A percentile compares a stretch with the other conserved stretches of the same genome.
phyloP scores from a whole-genome alignment of 2,797 vertebrate species.

The Chanos chanos region DNA sequence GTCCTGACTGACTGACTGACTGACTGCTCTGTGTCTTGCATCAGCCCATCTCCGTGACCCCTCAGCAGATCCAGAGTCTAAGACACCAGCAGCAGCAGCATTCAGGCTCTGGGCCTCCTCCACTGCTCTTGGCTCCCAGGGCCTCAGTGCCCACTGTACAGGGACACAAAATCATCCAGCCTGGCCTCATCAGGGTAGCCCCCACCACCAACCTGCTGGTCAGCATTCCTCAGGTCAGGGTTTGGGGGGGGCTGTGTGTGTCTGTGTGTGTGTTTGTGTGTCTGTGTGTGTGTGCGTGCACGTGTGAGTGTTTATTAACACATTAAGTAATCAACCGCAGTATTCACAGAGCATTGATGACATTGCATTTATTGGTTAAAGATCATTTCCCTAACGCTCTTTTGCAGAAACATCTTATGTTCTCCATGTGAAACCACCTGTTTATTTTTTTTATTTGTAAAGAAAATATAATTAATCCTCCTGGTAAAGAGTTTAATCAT shows the following conservation, averaged over 20 bases:
- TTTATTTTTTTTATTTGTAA: too few species aligned
- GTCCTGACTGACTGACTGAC: too few species aligned
- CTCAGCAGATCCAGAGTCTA: slow-evolving; percentile 90
- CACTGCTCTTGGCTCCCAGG: slow-evolving; percentile 82
- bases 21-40: slow-evolving; percentile 35
- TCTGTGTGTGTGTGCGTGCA: too few species aligned
- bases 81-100: slow-evolving; percentile 86
- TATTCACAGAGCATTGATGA: too few species aligned
- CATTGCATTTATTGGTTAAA: too few species aligned
- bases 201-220: slow-evolving; percentile 80
- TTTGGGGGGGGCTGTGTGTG: neutral
- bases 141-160: slow-evolving; percentile 77
- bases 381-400: neutral
- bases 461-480: neutral
- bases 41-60: slow-evolving; percentile 76
- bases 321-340: too few species aligned
- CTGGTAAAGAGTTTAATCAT: too few species aligned
- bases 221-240: slow-evolving; percentile 76
- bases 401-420: too few species aligned
- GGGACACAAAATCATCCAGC: slow-evolving; percentile 82
- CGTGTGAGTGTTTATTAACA: too few species aligned
- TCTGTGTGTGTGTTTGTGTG: neutral
- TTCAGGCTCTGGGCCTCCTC: slow-evolving; percentile 85
- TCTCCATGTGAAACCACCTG: too few species aligned
- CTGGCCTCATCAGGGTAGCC: slow-evolving; percentile 85